Percentiles rank a stretch among this genome's conserved stretches.
Evolutionary conservation across 2,797 vertebrate species (phyloP).

Genomic region (Salmo trutta): DNA sequence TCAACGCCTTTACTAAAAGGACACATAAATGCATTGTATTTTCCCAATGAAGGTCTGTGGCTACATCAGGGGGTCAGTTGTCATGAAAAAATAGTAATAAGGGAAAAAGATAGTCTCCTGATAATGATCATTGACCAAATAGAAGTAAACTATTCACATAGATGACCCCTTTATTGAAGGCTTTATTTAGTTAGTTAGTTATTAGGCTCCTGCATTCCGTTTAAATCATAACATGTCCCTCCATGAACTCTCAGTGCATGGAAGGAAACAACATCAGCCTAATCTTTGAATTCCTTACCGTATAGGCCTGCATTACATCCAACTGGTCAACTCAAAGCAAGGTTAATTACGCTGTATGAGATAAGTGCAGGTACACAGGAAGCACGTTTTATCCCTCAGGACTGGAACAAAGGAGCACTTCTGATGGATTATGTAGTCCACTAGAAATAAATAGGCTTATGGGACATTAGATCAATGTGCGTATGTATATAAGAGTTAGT

Average conservation of each 20-base stretch:
- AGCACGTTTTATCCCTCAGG: conserved; percentile 40
- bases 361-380: conserved; percentile 50
- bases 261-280: background rate
- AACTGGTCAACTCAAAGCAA: background rate
- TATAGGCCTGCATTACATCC: background rate
- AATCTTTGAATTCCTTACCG: conserved; percentile 1
- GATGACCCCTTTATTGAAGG: background rate
- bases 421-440: conserved; percentile 53
- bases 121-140: background rate
- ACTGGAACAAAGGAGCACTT: conserved; percentile 35
- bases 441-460: conserved; percentile 42
- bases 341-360: conserved; percentile 37
- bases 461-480: conserved; percentile 63
- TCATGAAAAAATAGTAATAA: background rate
- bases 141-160: background rate
- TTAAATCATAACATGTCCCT: background rate
- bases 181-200: background rate
- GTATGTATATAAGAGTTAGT: conserved; percentile 34
- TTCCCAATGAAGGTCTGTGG: background rate
- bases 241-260: background rate
- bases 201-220: background rate
- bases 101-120: background rate
- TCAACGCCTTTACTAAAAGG: background rate
- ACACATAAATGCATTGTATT: background rate
- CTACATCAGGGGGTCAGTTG: background rate